Percentiles rank a stretch among this genome's conserved stretches.
These are phyloP conservation scores for Megaustenia siamemsis DNA, from an alignment of 2,888 invertebrate species.

Conservation along the genomic window DNA sequence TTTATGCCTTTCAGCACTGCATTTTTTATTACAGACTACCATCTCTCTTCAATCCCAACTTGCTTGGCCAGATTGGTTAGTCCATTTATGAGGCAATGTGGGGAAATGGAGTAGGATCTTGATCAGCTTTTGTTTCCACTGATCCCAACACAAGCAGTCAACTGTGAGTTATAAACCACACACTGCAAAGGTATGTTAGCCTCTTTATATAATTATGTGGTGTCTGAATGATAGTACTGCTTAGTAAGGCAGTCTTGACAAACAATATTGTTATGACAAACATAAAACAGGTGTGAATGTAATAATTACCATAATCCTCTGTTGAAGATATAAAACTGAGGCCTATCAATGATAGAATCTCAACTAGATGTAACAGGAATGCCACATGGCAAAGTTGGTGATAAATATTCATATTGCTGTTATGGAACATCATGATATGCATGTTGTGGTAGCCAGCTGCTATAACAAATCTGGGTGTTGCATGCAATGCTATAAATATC, in stretches of 20 bases:
- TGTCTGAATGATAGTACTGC: too few relatives aligned
- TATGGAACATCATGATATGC: constrained; percentile 3
- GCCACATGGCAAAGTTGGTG: not conserved
- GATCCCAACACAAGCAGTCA: too few relatives aligned
- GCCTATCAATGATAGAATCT: constrained; percentile 37
- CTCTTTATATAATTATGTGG: too few relatives aligned
- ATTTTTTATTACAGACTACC: too few relatives aligned
- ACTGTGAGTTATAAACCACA: too few relatives aligned
- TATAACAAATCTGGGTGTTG: constrained; percentile 89
- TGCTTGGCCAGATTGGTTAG: too few relatives aligned
- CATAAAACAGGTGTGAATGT: not conserved
- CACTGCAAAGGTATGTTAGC: too few relatives aligned
- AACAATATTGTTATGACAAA: not conserved
- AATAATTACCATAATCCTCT: constrained; percentile 49
- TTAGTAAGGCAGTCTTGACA: not conserved
- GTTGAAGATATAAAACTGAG: constrained; percentile 49
- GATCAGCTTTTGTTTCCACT: too few relatives aligned
- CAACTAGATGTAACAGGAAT: constrained; percentile 25
- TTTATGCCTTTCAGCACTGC: too few relatives aligned
- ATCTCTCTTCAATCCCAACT: too few relatives aligned
- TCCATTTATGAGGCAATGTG: too few relatives aligned
- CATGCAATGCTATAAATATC: constrained; percentile 92
- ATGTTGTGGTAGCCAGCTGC: constrained; percentile 88
- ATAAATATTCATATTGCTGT: not conserved
- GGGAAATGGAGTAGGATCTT: too few relatives aligned